Evolutionary conservation across 1,140 invertebrate genomes (phyloP), one percentile per base, ranked within the genome.

Genomic region (Polypedilum pembai): DNA sequence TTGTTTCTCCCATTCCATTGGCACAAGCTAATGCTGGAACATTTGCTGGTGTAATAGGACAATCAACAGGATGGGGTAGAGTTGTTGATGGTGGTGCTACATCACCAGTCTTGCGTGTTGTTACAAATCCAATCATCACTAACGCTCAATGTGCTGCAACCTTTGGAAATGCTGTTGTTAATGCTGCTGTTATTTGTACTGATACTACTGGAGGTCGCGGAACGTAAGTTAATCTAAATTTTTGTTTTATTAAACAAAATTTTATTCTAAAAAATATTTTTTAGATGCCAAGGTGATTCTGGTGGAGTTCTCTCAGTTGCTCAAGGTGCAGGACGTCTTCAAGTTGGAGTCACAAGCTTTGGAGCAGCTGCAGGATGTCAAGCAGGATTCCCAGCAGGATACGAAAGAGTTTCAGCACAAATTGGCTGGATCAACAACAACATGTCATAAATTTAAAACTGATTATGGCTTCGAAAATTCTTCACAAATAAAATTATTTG

Each of bases 131-230:
- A 0, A 80, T 83, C 0, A 84, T 84, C 73, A 76, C 81, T 76
- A 81, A 83, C 74, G 78, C 78, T 56, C 10, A 24, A 78, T 83
- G 20, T 84, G 83, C 76, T 79, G 8, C 8, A 12, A n/a, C n/a
- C n/a, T 56, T 56, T 56, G 45, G 45, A 15, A 4, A 8, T 12
- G 45, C 45, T 56, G 45, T 56, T 56, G 45, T 56, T 12, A 56
- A 56, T 56, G 3, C 12, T 12, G 45, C 76, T 20, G 83, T 84
- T 76, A 81, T 85, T 75, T 85, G 84, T 75, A 85, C 84, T 3
- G 76, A 83, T 8, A 84, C 82, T 66, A 80, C 82, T 76, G 77
- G 77, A 73, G 83, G 83, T 21, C 81, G 84, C 78, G 83, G 84
- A 66, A 83, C 83, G 24, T 33, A 5, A 33, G 24, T 33, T 33